Evolutionary conservation across 2,888 invertebrate species (phyloP).

Genomic region (Drosophila eohydei): DNA sequence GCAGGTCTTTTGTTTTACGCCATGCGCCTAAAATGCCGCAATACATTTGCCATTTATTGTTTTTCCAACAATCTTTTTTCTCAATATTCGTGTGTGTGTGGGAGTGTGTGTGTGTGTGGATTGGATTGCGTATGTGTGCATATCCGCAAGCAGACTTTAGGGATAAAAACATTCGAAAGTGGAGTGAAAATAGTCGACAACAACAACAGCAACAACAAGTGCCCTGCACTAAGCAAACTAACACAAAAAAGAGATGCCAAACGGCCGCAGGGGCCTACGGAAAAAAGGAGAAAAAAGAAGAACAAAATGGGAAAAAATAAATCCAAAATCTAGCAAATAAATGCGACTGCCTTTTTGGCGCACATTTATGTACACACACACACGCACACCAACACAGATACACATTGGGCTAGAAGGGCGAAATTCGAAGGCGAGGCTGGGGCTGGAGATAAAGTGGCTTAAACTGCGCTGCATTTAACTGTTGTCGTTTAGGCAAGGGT

Average conservation of each 20-base stretch:
- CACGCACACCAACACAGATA: not conserved
- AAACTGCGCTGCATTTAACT: slow-evolving; percentile 56
- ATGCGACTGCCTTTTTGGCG: slow-evolving; percentile 50
- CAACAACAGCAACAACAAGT: slow-evolving; percentile 32
- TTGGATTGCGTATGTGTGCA: slow-evolving; percentile 42
- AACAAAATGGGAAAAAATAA: slow-evolving; percentile 32
- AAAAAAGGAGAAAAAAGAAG: not conserved
- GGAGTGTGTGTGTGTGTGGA: slow-evolving; percentile 26
- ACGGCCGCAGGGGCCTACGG: slow-evolving; percentile 44
- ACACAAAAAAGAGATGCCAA: slow-evolving; percentile 31
- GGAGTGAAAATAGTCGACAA: slow-evolving; percentile 73
- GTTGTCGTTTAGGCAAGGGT: slow-evolving; percentile 20
- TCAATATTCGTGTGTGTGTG: slow-evolving; percentile 34
- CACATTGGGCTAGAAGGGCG: not conserved
- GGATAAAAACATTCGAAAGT: slow-evolving; percentile 77
- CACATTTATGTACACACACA: slow-evolving; percentile 26
- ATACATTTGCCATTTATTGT: slow-evolving; percentile 79
- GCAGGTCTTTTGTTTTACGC: slow-evolving; percentile 64
- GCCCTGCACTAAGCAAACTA: slow-evolving; percentile 41
- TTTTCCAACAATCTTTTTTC: slow-evolving; percentile 69
- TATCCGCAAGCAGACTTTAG: slow-evolving; percentile 79
- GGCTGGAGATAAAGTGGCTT: slow-evolving; percentile 32
- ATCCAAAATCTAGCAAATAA: slow-evolving; percentile 61
- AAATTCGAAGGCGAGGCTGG: not conserved
- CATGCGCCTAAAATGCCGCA: slow-evolving; percentile 75